A percentile compares a stretch with the other conserved stretches of the same genome.
phyloP scores from a whole-genome alignment of 2,113 vertebrate species.

The Lutjanus erythropterus region DNA sequence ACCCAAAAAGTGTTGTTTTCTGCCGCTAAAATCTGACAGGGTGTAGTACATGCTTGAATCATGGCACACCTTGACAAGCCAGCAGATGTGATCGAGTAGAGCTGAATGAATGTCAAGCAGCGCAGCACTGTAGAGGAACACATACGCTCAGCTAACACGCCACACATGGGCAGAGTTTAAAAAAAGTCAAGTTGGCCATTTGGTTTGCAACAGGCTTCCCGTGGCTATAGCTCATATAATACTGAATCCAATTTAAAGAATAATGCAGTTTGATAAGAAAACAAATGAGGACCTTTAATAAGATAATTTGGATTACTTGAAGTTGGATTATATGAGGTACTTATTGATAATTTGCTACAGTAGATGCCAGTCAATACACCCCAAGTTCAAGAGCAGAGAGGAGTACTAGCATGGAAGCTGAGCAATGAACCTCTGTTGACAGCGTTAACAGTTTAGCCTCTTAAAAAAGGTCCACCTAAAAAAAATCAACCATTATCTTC shows the following conservation, averaged over 20 bases:
- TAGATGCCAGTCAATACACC: no score
- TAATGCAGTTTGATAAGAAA: background rate
- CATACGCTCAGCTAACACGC: background rate
- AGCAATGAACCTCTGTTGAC: no score
- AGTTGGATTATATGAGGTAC: no score
- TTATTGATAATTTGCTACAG: no score
- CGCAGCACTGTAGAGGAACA: background rate
- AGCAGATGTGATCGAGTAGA: conserved; percentile 22
- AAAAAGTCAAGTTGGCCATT: background rate
- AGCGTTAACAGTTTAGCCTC: no score
- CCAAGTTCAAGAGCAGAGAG: no score
- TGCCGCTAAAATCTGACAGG: conserved; percentile 60
- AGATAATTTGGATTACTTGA: no score
- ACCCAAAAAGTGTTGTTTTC: conserved; percentile 62
- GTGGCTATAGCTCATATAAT: background rate
- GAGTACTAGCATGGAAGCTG: no score
- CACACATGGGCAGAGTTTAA: background rate
- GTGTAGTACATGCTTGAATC: conserved; percentile 64
- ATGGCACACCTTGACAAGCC: conserved; percentile 44
- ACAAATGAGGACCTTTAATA: no score
- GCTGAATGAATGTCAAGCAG: conserved; percentile 7
- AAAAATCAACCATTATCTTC: no score
- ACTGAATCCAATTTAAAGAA: background rate
- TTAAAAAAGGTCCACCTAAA: no score
- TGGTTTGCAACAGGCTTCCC: background rate